These are phyloP conservation scores for Corydoras sp. DNA, from an alignment of 2,113 vertebrate genomes.

Conservation along the genomic window DNA sequence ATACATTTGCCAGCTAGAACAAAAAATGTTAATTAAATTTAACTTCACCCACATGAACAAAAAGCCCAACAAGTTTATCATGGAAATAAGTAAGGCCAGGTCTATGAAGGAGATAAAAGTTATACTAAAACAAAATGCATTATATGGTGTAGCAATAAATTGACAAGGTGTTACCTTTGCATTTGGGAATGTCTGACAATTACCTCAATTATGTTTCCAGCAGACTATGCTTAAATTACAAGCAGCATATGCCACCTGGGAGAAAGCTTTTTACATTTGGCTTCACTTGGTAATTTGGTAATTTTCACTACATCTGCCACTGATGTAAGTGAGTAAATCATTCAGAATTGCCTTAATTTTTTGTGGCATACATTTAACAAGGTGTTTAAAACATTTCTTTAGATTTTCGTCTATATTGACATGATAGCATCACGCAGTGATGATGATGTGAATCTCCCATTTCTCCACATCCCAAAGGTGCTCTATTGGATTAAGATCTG, in stretches of 20 bases:
- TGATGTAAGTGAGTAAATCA: slow-evolving; percentile 31
- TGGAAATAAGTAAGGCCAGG: slow-evolving; percentile 39
- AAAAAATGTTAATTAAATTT: slow-evolving; percentile 27
- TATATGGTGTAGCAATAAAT: slow-evolving; percentile 6
- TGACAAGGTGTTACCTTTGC: slow-evolving; percentile 6
- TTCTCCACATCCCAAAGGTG: no score
- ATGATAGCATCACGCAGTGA: no score
- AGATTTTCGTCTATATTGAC: no score
- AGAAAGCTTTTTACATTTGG: slow-evolving; percentile 39
- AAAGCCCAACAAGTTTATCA: slow-evolving; percentile 30
- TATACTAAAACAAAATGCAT: slow-evolving; percentile 3
- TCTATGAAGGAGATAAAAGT: not conserved
- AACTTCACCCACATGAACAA: slow-evolving; percentile 49
- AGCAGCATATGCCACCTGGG: slow-evolving; percentile 22
- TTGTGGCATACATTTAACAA: no score
- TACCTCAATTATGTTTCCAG: not conserved
- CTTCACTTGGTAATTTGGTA: slow-evolving; percentile 21
- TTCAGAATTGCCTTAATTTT: no score
- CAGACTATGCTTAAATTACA: slow-evolving; percentile 13
- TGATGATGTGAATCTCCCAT: no score
- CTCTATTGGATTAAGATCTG: no score
- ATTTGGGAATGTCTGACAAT: slow-evolving; percentile 24
- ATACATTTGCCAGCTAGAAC: no score
- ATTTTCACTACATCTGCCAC: slow-evolving; percentile 18
- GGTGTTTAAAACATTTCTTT: no score